phyloP scores from a whole-genome alignment of 1,140 invertebrate species.

The Trinorchestia longiramus region DNA sequence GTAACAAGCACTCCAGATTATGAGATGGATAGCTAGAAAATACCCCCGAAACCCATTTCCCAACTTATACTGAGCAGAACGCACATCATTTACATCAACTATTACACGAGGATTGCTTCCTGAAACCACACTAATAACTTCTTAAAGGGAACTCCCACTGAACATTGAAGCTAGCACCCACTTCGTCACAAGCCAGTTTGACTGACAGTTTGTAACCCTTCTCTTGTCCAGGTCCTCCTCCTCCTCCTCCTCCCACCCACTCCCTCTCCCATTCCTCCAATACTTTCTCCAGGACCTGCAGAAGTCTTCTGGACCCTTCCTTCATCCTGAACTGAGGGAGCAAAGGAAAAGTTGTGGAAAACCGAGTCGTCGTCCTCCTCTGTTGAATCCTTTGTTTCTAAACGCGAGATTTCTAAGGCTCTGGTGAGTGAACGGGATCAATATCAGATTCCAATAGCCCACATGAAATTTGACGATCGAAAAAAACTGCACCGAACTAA shows the following conservation, averaged over 20 bases:
- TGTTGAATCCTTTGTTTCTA: background rate
- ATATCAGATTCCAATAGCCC: background rate
- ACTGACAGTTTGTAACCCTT: background rate
- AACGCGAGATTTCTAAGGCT: background rate
- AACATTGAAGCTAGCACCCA: background rate
- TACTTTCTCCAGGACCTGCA: conserved; percentile 43
- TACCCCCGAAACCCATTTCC: background rate
- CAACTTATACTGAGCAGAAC: background rate
- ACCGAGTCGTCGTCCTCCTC: background rate
- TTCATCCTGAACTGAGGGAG: background rate
- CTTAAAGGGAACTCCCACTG: background rate
- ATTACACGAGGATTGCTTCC: background rate
- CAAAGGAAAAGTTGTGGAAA: background rate
- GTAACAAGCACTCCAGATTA: no score
- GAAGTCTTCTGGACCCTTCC: background rate
- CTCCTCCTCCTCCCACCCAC: background rate
- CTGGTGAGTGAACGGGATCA: background rate
- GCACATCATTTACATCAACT: background rate
- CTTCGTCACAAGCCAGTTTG: background rate
- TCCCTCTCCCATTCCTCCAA: background rate
- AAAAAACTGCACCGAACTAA: no score
- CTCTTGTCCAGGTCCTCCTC: background rate
- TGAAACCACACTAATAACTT: background rate
- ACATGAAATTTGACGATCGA: background rate
- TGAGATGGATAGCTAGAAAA: background rate